Evolutionary conservation across 2,113 vertebrate genomes (phyloP).

Genomic region (Pungitius pungitius): DNA sequence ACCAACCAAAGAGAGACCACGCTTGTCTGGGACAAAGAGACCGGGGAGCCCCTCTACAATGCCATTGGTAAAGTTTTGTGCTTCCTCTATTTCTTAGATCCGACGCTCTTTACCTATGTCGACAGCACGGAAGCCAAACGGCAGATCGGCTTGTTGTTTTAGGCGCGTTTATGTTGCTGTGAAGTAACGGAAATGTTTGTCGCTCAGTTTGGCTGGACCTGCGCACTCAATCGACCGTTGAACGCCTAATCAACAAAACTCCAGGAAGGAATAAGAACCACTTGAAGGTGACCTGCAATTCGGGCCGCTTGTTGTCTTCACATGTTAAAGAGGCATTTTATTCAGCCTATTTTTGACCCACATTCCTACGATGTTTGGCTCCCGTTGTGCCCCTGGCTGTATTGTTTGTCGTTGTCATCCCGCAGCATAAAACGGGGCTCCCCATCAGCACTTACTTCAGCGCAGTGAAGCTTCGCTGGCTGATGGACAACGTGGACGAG

Average conservation of each 20-base stretch:
- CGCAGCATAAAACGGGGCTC: constrained; percentile 93
- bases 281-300: constrained; percentile 86
- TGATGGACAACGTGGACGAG: constrained; percentile 91
- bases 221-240: constrained; percentile 95
- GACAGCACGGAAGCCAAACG: neutral
- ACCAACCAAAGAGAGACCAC: constrained; percentile 99
- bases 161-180: neutral
- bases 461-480: constrained; percentile 96
- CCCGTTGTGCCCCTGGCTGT: no score
- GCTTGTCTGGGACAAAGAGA: constrained; percentile 95
- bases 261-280: constrained; percentile 93
- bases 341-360: no score
- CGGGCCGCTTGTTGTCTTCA: neutral
- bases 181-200: neutral
- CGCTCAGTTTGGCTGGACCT: constrained; percentile 95
- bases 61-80: constrained; percentile 87
- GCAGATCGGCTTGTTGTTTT: neutral
- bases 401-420: neutral
- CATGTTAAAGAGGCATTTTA: neutral
- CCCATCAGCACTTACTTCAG: constrained; percentile 99
- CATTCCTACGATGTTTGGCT: no score
- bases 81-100: neutral
- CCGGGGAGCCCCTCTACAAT: constrained; percentile 95
- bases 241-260: constrained; percentile 91
- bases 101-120: neutral